Conservation (phyloP, 2,888 invertebrate genomes). For the Lymantria monacha region DNA sequence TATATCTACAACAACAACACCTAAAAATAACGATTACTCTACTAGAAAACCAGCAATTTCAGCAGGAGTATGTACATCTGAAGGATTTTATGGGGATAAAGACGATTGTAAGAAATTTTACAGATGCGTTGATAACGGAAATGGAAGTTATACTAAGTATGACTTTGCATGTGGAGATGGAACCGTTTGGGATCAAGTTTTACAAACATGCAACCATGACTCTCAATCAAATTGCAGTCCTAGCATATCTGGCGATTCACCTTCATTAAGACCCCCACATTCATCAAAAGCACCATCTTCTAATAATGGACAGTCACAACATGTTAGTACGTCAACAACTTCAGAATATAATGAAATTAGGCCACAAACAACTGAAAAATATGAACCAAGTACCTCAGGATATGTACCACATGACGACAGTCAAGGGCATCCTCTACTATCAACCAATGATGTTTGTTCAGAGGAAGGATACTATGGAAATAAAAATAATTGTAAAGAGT, state of each 20-base stretch:
- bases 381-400: conserved; percentile 18
- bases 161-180: conserved; percentile 88
- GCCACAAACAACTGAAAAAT: conserved; percentile 29
- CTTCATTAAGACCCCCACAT: neutral
- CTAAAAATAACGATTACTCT: conserved; percentile 15
- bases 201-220: conserved; percentile 80
- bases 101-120: conserved; percentile 87
- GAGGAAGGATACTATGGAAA: conserved; percentile 74
- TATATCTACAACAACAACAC: conserved; percentile 20
- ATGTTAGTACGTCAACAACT: conserved; percentile 12
- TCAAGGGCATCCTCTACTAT: conserved; percentile 19
- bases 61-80: conserved; percentile 68
- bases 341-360: conserved; percentile 22
- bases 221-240: conserved; percentile 38
- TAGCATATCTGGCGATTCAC: neutral
- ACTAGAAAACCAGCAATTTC: conserved; percentile 23
- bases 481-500: conserved; percentile 71
- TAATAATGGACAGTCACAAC: conserved; percentile 6
- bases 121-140: conserved; percentile 85
- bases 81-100: conserved; percentile 86
- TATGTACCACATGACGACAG: conserved; percentile 29
- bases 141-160: conserved; percentile 83
- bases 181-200: conserved; percentile 84
- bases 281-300: conserved; percentile 1
- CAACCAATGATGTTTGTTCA: conserved; percentile 44